Base-by-base conservation (phyloP, 2,797 vertebrate genomes). In the Acrocephalus scirpaceus region DNA sequence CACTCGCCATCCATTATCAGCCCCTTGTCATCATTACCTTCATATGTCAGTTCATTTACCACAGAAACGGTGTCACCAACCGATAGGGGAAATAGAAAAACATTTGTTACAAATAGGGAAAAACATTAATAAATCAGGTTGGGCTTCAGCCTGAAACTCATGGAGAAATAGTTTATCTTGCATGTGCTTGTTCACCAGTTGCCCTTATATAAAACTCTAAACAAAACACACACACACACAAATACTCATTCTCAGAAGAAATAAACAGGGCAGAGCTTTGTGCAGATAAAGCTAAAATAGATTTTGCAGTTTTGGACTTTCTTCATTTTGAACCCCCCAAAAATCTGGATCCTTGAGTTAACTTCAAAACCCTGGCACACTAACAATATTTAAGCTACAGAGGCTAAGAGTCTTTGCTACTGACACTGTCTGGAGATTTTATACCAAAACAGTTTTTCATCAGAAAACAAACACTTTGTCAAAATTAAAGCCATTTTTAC, bases 1-100 rank as follows among this genome's bases (percentile, higher is more conserved):
- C 81, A 94, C 83, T 97, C 95, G 64, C 92, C 95, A 98, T 98
- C 97, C 97, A 96, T 98, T 98, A 97, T 95, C 87, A 77, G 96
- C 80, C 92, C 79, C 90, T 93, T 97, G 97, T 97, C 97, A 95
- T 95, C 95, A 87, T 93, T 96, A 95, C 92, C 97, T 95, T 96
- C 95, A 32, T 90, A 94, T 95, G 96, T 97, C 97, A 97, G 94
- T 96, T 97, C 95, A 97, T 97, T 97, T 97, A 94, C 96, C 94
- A 95, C 93, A 95, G 97, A 95, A 96, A 95, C 4, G 3, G 90
- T 94, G 91, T 96, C 97, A 92, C 67, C 94, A 77, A 70, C 90
- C 88, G 95, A 97, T 92, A 96, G 94, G 81, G 67, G 72, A 89
- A 92, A 91, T 78, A 95, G 96, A 93, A 95, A 95, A 95, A 94